Conservation (phyloP, 92 coral and sea anemone genomes). For the Muricea muricata region DNA sequence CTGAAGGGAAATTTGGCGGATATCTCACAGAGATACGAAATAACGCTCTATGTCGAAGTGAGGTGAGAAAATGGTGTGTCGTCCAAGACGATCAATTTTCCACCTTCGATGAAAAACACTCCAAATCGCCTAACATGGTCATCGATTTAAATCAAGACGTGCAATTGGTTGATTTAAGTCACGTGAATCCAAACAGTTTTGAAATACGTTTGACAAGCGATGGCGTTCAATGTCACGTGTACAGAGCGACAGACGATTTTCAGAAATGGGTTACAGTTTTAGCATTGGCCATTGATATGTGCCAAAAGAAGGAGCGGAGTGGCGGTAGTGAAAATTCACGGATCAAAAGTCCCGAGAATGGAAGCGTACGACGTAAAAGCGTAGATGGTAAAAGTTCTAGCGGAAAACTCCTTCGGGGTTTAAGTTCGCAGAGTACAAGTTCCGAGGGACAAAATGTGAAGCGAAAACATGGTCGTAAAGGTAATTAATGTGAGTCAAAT, state of each 20-base stretch:
- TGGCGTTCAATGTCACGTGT: conserved; percentile 27
- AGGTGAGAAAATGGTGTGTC: conserved; percentile 94
- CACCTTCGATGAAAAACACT: conserved; percentile 75
- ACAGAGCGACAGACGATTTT: conserved; percentile 10
- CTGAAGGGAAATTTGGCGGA: conserved; percentile 87
- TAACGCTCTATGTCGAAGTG: conserved; percentile 77
- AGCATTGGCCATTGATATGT: conserved; percentile 8
- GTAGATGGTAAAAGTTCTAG: conserved; percentile 90
- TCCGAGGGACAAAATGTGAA: background rate
- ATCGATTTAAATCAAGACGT: conserved; percentile 68
- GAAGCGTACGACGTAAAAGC: conserved; percentile 71
- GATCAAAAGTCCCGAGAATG: conserved; percentile 48
- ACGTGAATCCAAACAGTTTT: conserved; percentile 53
- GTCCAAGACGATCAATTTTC: conserved; percentile 70
- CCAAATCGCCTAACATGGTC: conserved; percentile 57
- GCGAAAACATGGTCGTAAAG: conserved; percentile 21
- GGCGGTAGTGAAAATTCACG: background rate
- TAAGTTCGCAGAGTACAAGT: background rate
- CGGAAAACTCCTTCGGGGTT: conserved; percentile 63
- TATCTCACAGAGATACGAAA: conserved; percentile 80
- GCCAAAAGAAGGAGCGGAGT: background rate
- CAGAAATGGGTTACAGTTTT: conserved; percentile 37
- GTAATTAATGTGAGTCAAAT: conserved; percentile 41
- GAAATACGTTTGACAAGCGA: conserved; percentile 71
- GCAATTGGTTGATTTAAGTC: conserved; percentile 68